Percentiles rank a stretch among this genome's conserved stretches.
Evolutionary conservation across 2,113 vertebrate species (phyloP).

Genomic region (Periophthalmus modestus): DNA sequence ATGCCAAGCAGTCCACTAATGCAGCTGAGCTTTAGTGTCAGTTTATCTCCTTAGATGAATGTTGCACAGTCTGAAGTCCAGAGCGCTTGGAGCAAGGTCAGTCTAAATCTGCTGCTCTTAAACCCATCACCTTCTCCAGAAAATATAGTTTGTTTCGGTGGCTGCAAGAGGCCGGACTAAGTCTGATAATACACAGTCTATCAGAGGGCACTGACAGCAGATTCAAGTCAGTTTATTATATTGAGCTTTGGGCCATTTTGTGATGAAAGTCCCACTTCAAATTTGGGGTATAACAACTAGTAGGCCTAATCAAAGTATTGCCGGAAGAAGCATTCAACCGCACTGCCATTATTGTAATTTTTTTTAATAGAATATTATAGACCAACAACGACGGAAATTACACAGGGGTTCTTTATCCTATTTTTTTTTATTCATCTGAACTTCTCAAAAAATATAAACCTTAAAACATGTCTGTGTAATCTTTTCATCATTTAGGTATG

Average conservation of each 20-base stretch:
- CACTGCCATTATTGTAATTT: too few relatives aligned
- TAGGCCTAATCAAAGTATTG: too few relatives aligned
- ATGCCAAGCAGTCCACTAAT: neutral
- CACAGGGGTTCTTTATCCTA: too few relatives aligned
- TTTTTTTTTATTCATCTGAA: too few relatives aligned
- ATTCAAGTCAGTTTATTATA: neutral
- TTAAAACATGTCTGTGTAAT: too few relatives aligned
- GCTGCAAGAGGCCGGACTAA: neutral
- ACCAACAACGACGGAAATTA: too few relatives aligned
- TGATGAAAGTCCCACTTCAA: neutral
- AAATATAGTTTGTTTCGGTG: neutral
- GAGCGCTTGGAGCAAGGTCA: constrained; percentile 27
- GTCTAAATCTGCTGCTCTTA: constrained; percentile 7
- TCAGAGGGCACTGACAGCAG: neutral
- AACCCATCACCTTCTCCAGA: neutral
- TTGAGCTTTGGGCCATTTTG: neutral
- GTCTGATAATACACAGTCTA: neutral
- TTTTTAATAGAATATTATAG: too few relatives aligned
- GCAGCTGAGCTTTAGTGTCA: neutral
- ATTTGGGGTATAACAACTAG: too few relatives aligned
- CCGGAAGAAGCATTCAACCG: too few relatives aligned
- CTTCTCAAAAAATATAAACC: too few relatives aligned
- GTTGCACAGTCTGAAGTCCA: constrained; percentile 15
- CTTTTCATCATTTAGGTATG: too few relatives aligned
- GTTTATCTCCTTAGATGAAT: constrained; percentile 45